Evolutionary conservation across 2,113 vertebrate genomes (phyloP), one percentile per base, ranked within the genome.

Genomic region (Pelecanoides urinatrix): DNA sequence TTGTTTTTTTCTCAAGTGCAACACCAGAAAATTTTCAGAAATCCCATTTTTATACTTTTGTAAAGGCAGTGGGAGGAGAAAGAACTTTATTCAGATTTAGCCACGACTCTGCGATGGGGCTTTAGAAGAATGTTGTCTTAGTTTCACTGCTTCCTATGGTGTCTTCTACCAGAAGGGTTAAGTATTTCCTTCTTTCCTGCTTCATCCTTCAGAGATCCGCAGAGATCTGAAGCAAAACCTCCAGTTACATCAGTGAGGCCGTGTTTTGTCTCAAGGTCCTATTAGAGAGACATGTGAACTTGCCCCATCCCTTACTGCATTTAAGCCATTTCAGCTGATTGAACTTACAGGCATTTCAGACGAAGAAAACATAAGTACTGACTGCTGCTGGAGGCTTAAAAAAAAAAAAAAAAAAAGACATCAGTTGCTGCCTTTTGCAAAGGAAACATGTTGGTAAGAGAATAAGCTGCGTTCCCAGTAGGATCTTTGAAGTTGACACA

Each of bases 401-500:
- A 65, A 68, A 53, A 34, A 27, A 56, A 34, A 27, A 56, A 34
- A 34, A 56, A 34, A 34, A 36, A 75, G 2, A 47, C 45, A 53
- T 61, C 65, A 84, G 50, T 95, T 84, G 26, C 68, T 90, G 91
- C 74, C 67, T 95, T 96, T 81, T 95, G 74, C 91, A 86, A 88
- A 96, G 67, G 59, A 96, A 96, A 59, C 1, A 0, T 42, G 66
- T 91, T 92, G 73, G 78, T 75, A 32, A 68, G 81, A 96, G 82
- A 88, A 92, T 88, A 84, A 97, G 86, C 94, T 94, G 85, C 85
- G 45, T 90, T 88, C 89, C 92, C 68, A 92, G 96, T 76, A 95
- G 84, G 88, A 96, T 94, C 92, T 94, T 72, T 94, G 86, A 86
- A 79, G 75, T 11, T 94, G 85, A 97, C 95, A 97, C 93, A 86